These are phyloP conservation scores for Urocolius indicus DNA, from an alignment of 2,113 vertebrate genomes.

Conservation along the genomic window DNA sequence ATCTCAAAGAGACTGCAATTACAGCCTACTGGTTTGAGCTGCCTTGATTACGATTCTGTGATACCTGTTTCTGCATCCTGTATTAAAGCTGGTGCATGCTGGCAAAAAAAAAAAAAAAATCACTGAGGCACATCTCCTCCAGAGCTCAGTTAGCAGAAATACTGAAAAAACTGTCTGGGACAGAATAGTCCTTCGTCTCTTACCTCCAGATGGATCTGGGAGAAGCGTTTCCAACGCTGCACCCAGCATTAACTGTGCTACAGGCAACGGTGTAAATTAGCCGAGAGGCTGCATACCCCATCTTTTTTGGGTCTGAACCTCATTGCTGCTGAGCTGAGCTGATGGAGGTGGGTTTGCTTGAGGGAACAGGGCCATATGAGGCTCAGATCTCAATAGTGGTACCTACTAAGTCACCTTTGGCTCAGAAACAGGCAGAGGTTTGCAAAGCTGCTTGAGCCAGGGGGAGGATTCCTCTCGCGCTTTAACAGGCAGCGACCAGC, in stretches of 20 bases:
- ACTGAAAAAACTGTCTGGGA: constrained; percentile 12
- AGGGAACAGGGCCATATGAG: not conserved
- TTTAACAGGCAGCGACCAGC: not conserved
- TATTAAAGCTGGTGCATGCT: not conserved
- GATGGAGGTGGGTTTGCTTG: not conserved
- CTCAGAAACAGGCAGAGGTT: not conserved
- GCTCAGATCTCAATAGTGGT: not conserved
- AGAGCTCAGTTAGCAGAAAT: not conserved
- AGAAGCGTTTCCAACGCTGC: not conserved
- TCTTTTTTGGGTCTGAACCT: not conserved
- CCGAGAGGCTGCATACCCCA: not conserved
- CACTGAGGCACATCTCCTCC: not conserved
- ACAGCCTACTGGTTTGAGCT: not conserved
- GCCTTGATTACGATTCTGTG: not conserved
- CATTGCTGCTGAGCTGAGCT: not conserved
- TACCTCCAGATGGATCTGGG: not conserved
- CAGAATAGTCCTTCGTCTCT: not conserved
- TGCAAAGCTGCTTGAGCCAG: not conserved
- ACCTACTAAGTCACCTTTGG: not conserved
- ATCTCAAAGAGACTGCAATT: not conserved
- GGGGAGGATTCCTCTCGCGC: not conserved
- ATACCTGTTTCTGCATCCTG: not conserved
- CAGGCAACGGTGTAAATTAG: not conserved
- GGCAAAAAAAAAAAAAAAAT: not conserved
- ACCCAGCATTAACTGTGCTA: not conserved